These are phyloP conservation scores for Azemiops feae DNA, from an alignment of 2,113 vertebrate genomes.

Conservation along the genomic window DNA sequence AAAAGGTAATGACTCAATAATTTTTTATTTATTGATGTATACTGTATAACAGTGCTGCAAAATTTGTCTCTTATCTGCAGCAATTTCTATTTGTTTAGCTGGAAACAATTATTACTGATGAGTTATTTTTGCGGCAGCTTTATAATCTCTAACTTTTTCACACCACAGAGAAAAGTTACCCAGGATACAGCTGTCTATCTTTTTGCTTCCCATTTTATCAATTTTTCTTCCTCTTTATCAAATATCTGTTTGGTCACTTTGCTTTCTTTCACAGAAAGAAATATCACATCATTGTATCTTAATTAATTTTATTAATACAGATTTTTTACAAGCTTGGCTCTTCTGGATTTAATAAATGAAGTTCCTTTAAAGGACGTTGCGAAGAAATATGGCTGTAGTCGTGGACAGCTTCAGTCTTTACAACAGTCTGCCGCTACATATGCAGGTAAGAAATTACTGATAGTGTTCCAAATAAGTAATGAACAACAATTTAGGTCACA, in stretches of 20 bases:
- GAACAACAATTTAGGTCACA: neutral
- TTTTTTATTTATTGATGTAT: neutral
- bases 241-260: neutral
- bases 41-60: neutral
- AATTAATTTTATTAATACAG: slow-evolving; percentile 64
- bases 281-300: neutral
- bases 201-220: neutral
- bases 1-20: slow-evolving; percentile 77
- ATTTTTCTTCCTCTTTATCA: neutral
- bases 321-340: slow-evolving; percentile 94
- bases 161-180: neutral
- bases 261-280: neutral
- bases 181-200: neutral
- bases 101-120: neutral
- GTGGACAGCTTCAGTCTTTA: slow-evolving; percentile 96
- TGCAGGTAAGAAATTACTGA: slow-evolving; percentile 74
- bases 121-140: neutral
- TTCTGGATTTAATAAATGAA: slow-evolving; percentile 92
- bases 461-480: neutral
- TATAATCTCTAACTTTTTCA: neutral
- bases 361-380: slow-evolving; percentile 84
- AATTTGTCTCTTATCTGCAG: neutral
- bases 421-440: slow-evolving; percentile 96
- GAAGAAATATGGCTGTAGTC: slow-evolving; percentile 89
- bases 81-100: neutral